These are phyloP conservation scores for Cichladusa arquata DNA, from an alignment of 2,113 vertebrate species.

Conservation along the genomic window DNA sequence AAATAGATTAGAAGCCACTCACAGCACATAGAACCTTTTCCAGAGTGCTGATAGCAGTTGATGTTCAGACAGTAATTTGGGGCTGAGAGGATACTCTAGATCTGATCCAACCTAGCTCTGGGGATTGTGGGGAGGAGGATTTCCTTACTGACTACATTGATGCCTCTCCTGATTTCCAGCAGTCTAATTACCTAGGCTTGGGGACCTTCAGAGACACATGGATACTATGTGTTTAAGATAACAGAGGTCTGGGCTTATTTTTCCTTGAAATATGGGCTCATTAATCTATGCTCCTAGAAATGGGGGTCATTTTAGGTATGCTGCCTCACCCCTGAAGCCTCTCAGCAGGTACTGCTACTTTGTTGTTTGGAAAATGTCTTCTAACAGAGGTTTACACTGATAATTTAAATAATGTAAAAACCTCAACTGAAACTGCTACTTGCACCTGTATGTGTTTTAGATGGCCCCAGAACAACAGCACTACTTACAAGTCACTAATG, in stretches of 20 bases:
- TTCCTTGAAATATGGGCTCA: not conserved
- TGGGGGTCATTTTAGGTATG: not conserved
- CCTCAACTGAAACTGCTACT: not conserved
- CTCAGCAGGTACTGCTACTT: not conserved
- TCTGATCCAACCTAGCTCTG: not conserved
- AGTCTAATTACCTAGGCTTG: not conserved
- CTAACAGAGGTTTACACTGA: not conserved
- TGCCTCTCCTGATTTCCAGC: not conserved
- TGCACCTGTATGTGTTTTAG: not conserved
- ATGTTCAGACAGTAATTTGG: not conserved
- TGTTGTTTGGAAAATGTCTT: not conserved
- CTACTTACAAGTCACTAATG: not conserved
- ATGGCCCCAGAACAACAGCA: not conserved
- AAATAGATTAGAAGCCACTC: not conserved
- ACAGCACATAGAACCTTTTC: not conserved
- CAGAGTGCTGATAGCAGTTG: conserved; percentile 1
- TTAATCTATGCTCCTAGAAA: not conserved
- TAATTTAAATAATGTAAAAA: not conserved
- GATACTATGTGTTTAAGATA: not conserved
- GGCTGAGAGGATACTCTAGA: not conserved
- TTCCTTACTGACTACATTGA: not conserved
- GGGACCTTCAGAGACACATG: not conserved
- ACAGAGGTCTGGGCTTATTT: not conserved
- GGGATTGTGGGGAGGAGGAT: not conserved
- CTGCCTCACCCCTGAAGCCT: not conserved